phyloP scores from a whole-genome alignment of 2,888 invertebrate genomes.

The Psylliodes chrysocephalus region DNA sequence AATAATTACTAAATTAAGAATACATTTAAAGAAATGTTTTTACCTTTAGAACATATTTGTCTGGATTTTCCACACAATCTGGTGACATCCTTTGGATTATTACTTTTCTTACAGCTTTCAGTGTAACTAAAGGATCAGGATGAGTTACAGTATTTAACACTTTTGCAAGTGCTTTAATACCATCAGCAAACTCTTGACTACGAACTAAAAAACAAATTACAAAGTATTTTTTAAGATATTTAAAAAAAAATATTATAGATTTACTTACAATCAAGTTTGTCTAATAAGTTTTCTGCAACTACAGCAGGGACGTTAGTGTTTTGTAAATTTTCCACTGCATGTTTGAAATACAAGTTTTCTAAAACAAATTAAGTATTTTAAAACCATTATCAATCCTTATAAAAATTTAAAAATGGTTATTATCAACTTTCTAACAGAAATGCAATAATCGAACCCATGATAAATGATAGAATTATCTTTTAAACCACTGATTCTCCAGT shows the following conservation, averaged over 20 bases:
- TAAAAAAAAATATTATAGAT: too few relatives aligned
- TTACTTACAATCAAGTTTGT: conserved; percentile 86
- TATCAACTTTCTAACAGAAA: too few relatives aligned
- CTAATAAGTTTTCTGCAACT: conserved; percentile 83
- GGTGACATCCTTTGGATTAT: conserved; percentile 70
- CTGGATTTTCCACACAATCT: conserved; percentile 69
- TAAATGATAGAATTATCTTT: too few relatives aligned
- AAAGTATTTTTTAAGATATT: too few relatives aligned
- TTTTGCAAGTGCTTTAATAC: conserved; percentile 82
- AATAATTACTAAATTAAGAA: too few relatives aligned
- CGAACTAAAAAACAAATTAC: conserved; percentile 71
- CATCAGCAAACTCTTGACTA: conserved; percentile 83
- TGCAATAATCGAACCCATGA: too few relatives aligned
- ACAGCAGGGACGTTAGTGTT: conserved; percentile 75
- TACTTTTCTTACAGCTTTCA: conserved; percentile 75
- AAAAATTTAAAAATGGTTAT: too few relatives aligned
- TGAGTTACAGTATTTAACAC: conserved; percentile 84
- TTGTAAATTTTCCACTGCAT: conserved; percentile 72
- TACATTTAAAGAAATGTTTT: background rate
- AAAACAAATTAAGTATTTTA: conserved; percentile 52
- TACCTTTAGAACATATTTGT: conserved; percentile 62
- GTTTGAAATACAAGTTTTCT: conserved; percentile 77
- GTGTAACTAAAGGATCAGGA: conserved; percentile 79
- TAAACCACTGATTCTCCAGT: too few relatives aligned
- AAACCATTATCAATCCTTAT: too few relatives aligned